Evolutionary conservation across 2,888 invertebrate species (phyloP), one percentile per base, ranked within the genome.

Genomic region (Ormyrus thymus): DNA sequence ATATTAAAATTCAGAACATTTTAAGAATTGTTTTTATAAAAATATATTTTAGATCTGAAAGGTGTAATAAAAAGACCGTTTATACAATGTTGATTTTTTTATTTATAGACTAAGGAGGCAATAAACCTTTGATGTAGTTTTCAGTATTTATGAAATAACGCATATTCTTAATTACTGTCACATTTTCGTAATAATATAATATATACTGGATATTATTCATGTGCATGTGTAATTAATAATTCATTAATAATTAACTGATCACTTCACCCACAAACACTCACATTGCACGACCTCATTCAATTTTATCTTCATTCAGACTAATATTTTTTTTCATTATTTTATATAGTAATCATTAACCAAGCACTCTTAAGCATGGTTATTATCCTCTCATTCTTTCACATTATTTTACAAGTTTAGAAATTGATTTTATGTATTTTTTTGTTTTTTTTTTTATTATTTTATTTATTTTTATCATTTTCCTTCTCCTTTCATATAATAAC

Each of bases 111-210:
- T 86, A 87, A 87, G 86, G 85, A 85, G 86, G 86, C 85, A 84
- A 84, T 86, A 85, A 86, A 86, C 85, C 83, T 85, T 85, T 84
- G 82, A 85, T 83, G 84, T 66, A 83, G 84, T 84, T 83, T 80
- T 86, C 84, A 84, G 82, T 87, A 85, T 86, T 81, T 85, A 86
- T 85, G 86, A 88, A 89, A 86, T 86, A 87, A 88, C 84, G 86
- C 85, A 85, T 86, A 83, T 83, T 74, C 85, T 87, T 86, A 86
- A 84, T 87, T 87, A 87, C 84, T 85, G 86, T 88, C 87, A 87
- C 86, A 88, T 87, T 78, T 78, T 80, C 78, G 70, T 81, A 83
- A 80, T 78, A 82, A 76, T 83, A 83, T 83, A 83, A 84, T 84
- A 85, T 84, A 81, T 86, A 84, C 84, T 78, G 83, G 82, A 87